Percentiles rank a stretch among this genome's conserved stretches.
These are phyloP conservation scores for Hypomesus transpacificus DNA, from an alignment of 2,113 vertebrate species.

Conservation along the genomic window DNA sequence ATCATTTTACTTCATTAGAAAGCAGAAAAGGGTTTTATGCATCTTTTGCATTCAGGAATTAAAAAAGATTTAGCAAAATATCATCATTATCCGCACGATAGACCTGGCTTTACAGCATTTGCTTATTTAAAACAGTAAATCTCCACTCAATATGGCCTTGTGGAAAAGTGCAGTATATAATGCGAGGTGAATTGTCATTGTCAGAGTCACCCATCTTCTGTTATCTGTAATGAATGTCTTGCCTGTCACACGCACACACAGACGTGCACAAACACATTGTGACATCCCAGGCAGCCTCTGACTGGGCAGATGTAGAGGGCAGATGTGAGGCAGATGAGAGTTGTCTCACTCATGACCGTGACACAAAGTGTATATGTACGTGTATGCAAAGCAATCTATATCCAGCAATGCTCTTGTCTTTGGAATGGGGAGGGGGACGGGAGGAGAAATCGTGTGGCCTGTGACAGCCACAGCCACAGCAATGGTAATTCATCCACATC, in stretches of 20 bases:
- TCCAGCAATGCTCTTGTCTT: constrained; percentile 38
- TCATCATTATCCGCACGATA: no score
- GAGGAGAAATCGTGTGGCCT: constrained; percentile 2
- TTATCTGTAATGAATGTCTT: constrained; percentile 60
- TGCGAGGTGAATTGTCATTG: not conserved
- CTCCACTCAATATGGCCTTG: constrained; percentile 18
- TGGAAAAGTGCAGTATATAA: not conserved
- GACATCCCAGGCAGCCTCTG: constrained; percentile 52
- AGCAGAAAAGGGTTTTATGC: constrained; percentile 41
- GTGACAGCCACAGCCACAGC: constrained; percentile 42
- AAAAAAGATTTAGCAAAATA: not conserved
- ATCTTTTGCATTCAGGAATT: constrained; percentile 28
- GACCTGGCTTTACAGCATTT: not conserved
- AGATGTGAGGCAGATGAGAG: constrained; percentile 38
- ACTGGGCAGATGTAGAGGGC: constrained; percentile 32
- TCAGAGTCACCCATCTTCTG: constrained; percentile 49
- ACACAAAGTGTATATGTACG: constrained; percentile 55
- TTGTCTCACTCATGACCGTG: constrained; percentile 65
- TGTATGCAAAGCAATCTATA: constrained; percentile 63
- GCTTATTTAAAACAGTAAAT: constrained; percentile 33
- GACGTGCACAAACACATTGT: constrained; percentile 39
- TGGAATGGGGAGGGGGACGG: not conserved
- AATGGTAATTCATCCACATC: constrained; percentile 43
- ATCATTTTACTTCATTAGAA: constrained; percentile 37
- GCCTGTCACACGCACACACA: constrained; percentile 56